phyloP scores from a whole-genome alignment of 2,113 vertebrate species.

The Shinisaurus crocodilurus region DNA sequence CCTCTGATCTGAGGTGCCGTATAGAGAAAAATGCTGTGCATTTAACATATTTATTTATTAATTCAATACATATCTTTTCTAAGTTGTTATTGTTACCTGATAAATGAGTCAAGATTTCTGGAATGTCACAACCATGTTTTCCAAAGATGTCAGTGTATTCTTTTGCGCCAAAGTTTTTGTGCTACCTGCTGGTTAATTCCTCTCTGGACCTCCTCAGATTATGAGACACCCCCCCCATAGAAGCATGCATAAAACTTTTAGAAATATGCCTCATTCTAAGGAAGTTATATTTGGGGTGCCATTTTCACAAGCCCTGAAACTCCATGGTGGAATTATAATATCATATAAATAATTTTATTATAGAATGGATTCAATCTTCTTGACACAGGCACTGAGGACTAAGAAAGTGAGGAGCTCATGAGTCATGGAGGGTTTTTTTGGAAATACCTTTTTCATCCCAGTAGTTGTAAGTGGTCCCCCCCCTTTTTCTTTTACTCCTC shows the following conservation, averaged over 20 bases:
- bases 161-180: conserved; percentile 18
- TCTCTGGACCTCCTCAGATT: background rate
- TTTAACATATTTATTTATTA: background rate
- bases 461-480: no score
- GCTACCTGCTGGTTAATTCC: conserved; percentile 12
- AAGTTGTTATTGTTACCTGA: background rate
- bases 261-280: background rate
- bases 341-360: background rate
- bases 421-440: background rate
- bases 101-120: background rate
- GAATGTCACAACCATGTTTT: background rate
- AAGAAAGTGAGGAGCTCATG: background rate
- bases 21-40: background rate
- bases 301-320: conserved; percentile 13
- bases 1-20: background rate
- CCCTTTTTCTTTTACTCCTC: background rate
- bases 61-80: background rate
- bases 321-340: background rate
- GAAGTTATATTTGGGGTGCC: background rate
- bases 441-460: background rate
- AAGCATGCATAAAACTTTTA: conserved; percentile 24
- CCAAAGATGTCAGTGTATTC: background rate
- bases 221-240: background rate
- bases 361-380: background rate
- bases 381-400: background rate